Evolutionary conservation across 2,113 vertebrate genomes (phyloP).

Genomic region (Chloebia gouldiae): DNA sequence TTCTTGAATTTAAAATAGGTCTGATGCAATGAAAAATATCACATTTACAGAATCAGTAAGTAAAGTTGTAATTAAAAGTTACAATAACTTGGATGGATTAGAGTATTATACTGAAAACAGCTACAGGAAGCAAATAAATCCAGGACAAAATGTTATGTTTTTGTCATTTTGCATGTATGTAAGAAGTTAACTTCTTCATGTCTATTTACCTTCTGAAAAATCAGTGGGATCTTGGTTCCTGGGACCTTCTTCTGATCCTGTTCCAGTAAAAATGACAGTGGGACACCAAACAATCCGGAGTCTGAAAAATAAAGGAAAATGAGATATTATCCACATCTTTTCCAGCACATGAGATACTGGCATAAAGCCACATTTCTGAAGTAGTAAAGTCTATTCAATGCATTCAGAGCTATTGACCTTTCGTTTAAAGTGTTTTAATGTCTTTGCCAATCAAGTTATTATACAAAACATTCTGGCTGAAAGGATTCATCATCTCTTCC

Average conservation of each 20-base stretch:
- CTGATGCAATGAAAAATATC: neutral
- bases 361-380: neutral
- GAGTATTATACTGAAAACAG: neutral
- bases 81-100: constrained; percentile 18
- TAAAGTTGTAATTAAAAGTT: constrained; percentile 44
- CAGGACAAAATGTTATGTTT: neutral
- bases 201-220: constrained; percentile 87
- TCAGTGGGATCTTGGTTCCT: constrained; percentile 87
- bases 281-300: constrained; percentile 88
- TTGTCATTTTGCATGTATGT: neutral
- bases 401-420: neutral
- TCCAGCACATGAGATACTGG: neutral
- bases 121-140: neutral
- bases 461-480: neutral
- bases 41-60: constrained; percentile 21
- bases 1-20: neutral
- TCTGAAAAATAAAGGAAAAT: constrained; percentile 73
- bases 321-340: neutral
- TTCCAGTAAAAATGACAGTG: constrained; percentile 85
- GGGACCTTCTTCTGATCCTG: constrained; percentile 87
- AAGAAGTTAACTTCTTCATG: neutral
- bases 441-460: neutral
- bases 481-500: neutral
- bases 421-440: neutral
- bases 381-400: neutral